Conservation (phyloP, 1,140 invertebrate genomes). For the Drosophila orena region DNA sequence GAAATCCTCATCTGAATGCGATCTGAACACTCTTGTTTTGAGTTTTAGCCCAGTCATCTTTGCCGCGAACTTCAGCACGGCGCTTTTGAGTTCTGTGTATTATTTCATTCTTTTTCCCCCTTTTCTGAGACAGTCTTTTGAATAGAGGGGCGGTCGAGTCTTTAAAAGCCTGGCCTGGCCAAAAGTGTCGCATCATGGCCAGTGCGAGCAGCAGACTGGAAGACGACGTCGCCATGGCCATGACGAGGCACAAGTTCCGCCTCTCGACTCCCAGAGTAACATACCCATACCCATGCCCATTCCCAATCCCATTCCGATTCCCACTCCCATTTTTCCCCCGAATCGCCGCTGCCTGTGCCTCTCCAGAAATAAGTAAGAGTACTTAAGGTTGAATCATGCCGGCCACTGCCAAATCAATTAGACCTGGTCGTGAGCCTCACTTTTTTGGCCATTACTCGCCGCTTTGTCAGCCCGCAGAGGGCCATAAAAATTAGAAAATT, state of each 20-base stretch:
- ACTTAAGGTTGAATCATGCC: slow-evolving; percentile 52
- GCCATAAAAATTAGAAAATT: slow-evolving; percentile 84
- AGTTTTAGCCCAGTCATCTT: slow-evolving; percentile 58
- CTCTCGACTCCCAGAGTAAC: slow-evolving; percentile 22
- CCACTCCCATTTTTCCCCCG: slow-evolving; percentile 13
- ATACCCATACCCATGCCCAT: slow-evolving; percentile 9
- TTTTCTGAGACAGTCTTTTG: slow-evolving; percentile 58
- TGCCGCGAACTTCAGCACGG: slow-evolving; percentile 77
- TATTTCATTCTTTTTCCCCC: slow-evolving; percentile 24
- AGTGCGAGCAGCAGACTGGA: slow-evolving; percentile 73
- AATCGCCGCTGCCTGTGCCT: slow-evolving; percentile 46
- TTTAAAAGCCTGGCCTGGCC: slow-evolving; percentile 59
- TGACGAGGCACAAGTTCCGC: slow-evolving; percentile 66
- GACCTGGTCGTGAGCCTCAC: slow-evolving; percentile 61
- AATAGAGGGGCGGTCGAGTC: slow-evolving; percentile 36
- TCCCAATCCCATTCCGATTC: background rate
- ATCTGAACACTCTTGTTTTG: slow-evolving; percentile 51
- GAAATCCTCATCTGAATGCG: slow-evolving; percentile 44
- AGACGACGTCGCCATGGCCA: slow-evolving; percentile 71
- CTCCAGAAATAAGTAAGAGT: slow-evolving; percentile 33
- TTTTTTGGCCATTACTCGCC: slow-evolving; percentile 60
- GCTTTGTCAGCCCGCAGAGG: slow-evolving; percentile 56
- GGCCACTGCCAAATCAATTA: slow-evolving; percentile 75
- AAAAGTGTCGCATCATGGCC: slow-evolving; percentile 73
- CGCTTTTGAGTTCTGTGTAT: slow-evolving; percentile 48